Evolutionary conservation across 2,888 invertebrate genomes (phyloP), one percentile per base, ranked within the genome.

Genomic region (Athetis lepigone): DNA sequence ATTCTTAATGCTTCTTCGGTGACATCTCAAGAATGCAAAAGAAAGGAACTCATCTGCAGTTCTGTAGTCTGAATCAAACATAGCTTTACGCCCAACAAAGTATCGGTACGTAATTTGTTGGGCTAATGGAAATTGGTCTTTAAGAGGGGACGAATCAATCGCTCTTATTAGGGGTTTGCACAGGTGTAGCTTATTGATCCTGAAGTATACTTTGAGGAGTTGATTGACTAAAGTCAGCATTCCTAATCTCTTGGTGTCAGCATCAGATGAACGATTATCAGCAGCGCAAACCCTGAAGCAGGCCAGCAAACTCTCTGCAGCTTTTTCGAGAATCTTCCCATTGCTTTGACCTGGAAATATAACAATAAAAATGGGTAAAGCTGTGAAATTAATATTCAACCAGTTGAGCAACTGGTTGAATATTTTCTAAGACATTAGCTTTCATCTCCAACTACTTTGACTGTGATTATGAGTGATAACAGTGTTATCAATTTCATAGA

Each of bases 201-300:
- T 96, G 85, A 99, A 99, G 89, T 99, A 99, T 0, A 96, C 95
- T 94, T 99, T 99, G 79, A 99, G 98, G 5, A 99, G 95, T 90
- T 99, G 99, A 94, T 99, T 99, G 0, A 99, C 99, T 69, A 99
- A 95, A 83, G 97, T 97, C 79, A 99, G 93, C 98, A 99, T 99
- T 61, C 99, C 99, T 93, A 98, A 96, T 83, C 98, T 97, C 92
- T 99, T 99, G 0, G 99, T 98, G 70, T 98, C 98, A 61, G 97
- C 97, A 79, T 98, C 98, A 0, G 98, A 96, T 6, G 98, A 97
- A 69, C 98, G 96, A 88, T 98, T 98, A 88, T 99, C 99, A 21
- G 98, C 98, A 13, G 99, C 98, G 92, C 99, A 99, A 5, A 99
- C 98, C 79, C 99, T 95, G 92, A 99, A 99, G 90, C 98, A 98